Base-by-base conservation (phyloP, 1,140 invertebrate genomes). In the Goniozus legneri region DNA sequence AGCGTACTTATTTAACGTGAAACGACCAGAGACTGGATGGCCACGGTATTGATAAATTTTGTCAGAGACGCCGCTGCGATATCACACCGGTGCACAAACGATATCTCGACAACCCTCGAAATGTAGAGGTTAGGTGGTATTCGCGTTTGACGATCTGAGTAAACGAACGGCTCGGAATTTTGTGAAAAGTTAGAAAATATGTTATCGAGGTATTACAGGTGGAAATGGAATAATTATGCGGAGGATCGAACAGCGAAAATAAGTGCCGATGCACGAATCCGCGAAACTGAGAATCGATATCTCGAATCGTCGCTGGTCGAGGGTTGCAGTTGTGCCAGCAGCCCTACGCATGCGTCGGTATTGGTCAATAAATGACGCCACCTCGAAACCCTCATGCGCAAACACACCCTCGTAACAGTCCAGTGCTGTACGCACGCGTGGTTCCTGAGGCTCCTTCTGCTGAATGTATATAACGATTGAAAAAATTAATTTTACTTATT, bases 31-130 rank as follows among this genome's bases (percentile, higher is more conserved):
- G 52, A 67, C 67, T 65, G 63, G 53, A 59, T 58, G 55, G 44
- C 33, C 54, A 39, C 37, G 65, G 65, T 74, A 74, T 74, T 74
- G 73, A 75, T 74, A 73, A 74, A 74, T 73, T 73, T 68, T 64
- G n/a, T 60, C 61, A 60, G 58, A 45, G 47, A 32, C 40, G 47
- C 50, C 48, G 40, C 31, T 56, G 57, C 44, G 48, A 38, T 44
- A 52, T 52, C 51, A 33, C 39, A 50, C 37, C 54, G 45, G 24
- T 39, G 27, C 36, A 31, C 14, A 22, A 40, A 13, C 54, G 56
- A 58, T 54, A 54, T 54, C 54, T 57, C 56, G 56, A 57, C 16
- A 8, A 32, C 27, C 31, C 46, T 47, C 54, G 50, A 37, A 31
- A 14, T 16, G 30, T 43, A 44, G 4, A 32, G 14, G n/a, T 14